Percentiles rank a stretch among this genome's conserved stretches.
These are phyloP conservation scores for Macaca mulatta DNA, from an alignment of 2,113 vertebrate species.

Conservation along the genomic window DNA sequence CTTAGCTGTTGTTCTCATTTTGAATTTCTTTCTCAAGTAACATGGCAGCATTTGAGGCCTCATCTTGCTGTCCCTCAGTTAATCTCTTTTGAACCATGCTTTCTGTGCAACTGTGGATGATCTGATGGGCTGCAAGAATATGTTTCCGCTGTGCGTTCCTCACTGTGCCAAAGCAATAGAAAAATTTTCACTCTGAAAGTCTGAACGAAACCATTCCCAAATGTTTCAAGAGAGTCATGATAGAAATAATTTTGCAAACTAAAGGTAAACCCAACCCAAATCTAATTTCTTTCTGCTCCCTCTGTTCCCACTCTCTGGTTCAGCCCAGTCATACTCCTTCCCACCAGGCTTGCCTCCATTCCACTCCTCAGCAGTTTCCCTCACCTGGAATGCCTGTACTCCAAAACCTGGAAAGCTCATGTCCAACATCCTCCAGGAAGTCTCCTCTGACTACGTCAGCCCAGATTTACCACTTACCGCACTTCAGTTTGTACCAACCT, in stretches of 20 bases:
- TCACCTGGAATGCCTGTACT: neutral
- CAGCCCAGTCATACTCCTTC: neutral
- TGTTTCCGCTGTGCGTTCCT: conserved; percentile 89
- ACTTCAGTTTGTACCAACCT: neutral
- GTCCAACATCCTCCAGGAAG: neutral
- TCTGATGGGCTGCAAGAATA: conserved; percentile 87
- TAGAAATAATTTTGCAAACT: neutral
- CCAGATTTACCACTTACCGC: neutral
- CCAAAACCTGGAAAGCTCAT: neutral
- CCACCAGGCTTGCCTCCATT: neutral
- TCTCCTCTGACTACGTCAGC: neutral
- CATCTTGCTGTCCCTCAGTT: neutral
- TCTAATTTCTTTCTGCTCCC: neutral
- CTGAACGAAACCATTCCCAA: neutral
- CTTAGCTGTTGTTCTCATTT: conserved; percentile 12
- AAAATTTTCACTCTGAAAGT: conserved; percentile 55
- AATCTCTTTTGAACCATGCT: neutral
- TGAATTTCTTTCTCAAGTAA: neutral
- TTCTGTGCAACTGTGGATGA: conserved; percentile 83
- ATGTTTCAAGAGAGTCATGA: neutral
- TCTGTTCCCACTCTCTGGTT: neutral
- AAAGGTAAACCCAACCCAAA: neutral
- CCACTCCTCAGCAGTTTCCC: neutral
- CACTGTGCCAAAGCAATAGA: conserved; percentile 84
- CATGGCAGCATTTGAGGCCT: neutral